A percentile compares a stretch with the other conserved stretches of the same genome.
Conservation (phyloP, 2,888 invertebrate species). For the Noctua pronuba region DNA sequence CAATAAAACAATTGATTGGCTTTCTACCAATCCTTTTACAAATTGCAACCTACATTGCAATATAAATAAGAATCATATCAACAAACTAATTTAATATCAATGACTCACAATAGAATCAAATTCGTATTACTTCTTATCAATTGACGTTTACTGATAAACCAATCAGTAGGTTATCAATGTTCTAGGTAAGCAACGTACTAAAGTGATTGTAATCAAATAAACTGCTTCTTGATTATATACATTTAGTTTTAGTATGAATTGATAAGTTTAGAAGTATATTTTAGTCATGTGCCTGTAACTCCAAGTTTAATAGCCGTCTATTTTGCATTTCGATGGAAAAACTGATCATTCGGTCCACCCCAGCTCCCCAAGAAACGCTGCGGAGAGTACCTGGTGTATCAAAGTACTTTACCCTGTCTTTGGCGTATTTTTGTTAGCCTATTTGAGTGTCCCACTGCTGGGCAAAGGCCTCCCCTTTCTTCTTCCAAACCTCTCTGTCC, state of each 20-base stretch:
- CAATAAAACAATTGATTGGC: conserved; percentile 1
- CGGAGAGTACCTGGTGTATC: too few relatives aligned
- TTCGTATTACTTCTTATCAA: conserved; percentile 43
- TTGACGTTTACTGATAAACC: conserved; percentile 54
- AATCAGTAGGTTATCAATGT: conserved; percentile 50
- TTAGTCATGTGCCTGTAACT: too few relatives aligned
- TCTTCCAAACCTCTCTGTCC: too few relatives aligned
- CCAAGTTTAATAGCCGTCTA: too few relatives aligned
- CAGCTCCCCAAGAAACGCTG: too few relatives aligned
- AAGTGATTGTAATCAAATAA: conserved; percentile 36
- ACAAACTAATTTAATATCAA: not conserved
- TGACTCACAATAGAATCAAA: conserved; percentile 52
- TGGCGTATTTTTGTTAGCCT: too few relatives aligned
- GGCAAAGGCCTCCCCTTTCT: too few relatives aligned
- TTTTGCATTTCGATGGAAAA: too few relatives aligned
- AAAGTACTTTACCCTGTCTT: too few relatives aligned
- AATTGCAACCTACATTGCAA: conserved; percentile 1
- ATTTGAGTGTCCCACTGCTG: too few relatives aligned
- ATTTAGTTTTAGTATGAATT: not conserved
- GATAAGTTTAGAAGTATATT: too few relatives aligned
- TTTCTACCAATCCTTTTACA: not conserved
- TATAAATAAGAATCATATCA: not conserved
- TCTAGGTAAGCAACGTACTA: conserved; percentile 14
- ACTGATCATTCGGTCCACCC: too few relatives aligned
- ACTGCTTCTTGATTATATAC: not conserved